Base-by-base conservation (phyloP, 2,797 vertebrate genomes). In the Kryptopterus vitreolus region DNA sequence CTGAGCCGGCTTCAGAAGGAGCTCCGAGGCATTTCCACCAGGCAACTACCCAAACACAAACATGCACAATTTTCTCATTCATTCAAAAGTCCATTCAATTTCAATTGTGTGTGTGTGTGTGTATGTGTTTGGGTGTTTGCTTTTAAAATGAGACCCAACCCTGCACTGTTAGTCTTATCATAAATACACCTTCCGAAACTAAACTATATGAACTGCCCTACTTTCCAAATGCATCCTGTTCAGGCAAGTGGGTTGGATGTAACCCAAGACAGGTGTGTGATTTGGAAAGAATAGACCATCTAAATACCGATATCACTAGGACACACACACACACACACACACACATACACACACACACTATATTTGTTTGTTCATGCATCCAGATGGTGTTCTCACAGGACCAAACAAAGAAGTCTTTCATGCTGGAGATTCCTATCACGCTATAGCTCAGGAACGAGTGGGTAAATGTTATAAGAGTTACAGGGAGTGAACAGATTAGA, bases 11-110 rank as follows among this genome's bases (percentile, higher is more conserved):
- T 88, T 84, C 0, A 96, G 85, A 83, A 93, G 85, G 85, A 96
- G 83, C 77, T 95, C 93, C 0, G 93, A 85, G 2, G 74, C 82
- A 0, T 65, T 91, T 9, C 93, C 92, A 65, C 91, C 90, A 0
- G 86, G 84, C 69, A 96, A 85, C 95, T 96, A 52, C 8, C 38
- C 63, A 69, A 18, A 43, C 38, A 43, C 6, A 29, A 65, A 53
- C 26, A 66, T 3, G 5, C 35, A 29, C 2, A 12, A 22, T 43
- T 66, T 2, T 66, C 20, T 43, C 5, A 43, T 20, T 63, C 9
- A 35, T 22, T 48, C 15, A n/a, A 48, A 7, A 68, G 18, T 35
- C 3, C 16, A 8, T 46, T 15, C 7, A n/a, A n/a, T n/a, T n/a
- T 20, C 52, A 55, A 20, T 12, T 46, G 11, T n/a, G 11, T 38